Percentiles rank a stretch among this genome's conserved stretches.
These are phyloP conservation scores for Myrmecophaga tridactyla DNA, from an alignment of 2,113 vertebrate species.

Conservation along the genomic window DNA sequence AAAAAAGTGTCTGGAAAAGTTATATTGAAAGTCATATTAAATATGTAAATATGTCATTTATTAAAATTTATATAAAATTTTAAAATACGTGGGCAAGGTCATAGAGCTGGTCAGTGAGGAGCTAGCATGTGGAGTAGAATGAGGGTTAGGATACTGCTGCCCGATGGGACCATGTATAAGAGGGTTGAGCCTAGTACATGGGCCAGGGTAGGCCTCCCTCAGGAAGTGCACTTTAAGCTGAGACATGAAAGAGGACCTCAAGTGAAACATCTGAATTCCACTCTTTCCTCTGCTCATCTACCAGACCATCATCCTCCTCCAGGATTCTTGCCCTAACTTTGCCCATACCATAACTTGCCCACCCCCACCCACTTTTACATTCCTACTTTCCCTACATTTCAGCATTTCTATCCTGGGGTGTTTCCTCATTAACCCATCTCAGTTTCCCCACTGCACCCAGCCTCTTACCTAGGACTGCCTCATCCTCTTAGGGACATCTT, in stretches of 20 bases:
- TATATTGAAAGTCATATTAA: no score
- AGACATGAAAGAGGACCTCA: background rate
- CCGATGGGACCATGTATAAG: accelerated
- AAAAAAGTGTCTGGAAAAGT: background rate
- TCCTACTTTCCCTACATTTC: background rate
- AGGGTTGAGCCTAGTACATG: background rate
- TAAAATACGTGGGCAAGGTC: background rate
- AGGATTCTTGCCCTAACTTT: background rate
- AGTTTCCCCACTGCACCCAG: background rate
- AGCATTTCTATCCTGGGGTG: background rate
- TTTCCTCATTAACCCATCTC: background rate
- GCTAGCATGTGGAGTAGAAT: background rate
- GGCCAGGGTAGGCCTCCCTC: background rate
- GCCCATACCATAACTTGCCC: no score
- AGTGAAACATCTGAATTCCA: background rate
- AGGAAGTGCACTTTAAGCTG: background rate
- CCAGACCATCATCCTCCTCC: background rate
- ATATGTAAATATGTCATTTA: no score
- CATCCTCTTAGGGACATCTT: background rate
- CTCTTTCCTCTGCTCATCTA: background rate
- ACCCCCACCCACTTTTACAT: background rate
- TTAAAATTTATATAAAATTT: background rate
- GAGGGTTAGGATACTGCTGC: background rate
- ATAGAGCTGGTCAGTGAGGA: background rate
- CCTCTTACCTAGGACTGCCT: background rate